Percentiles rank a stretch among this genome's conserved stretches.
Evolutionary conservation across 2,113 vertebrate genomes (phyloP).

Genomic region (Entomyzon cyanotis): DNA sequence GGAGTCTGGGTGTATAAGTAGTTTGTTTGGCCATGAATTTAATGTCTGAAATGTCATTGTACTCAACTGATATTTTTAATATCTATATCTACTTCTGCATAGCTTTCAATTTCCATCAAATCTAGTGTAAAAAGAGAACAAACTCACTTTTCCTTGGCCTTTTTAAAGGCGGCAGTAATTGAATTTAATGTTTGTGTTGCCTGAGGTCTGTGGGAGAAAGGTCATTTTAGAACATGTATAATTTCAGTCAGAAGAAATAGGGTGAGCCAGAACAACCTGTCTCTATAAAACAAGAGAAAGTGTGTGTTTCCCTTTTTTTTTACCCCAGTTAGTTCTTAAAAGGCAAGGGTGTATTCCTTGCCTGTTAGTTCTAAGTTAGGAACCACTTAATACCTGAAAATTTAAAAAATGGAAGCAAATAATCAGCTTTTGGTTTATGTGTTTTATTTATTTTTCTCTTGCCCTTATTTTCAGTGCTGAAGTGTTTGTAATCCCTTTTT

Average conservation of each 20-base stretch:
- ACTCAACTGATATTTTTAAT: background rate
- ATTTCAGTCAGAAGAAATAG: background rate
- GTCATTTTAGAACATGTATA: background rate
- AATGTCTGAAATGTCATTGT: background rate
- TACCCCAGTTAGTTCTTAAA: background rate
- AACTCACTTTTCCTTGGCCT: background rate
- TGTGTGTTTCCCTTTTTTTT: background rate
- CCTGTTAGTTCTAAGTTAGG: background rate
- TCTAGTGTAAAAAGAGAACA: background rate
- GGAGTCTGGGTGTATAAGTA: background rate
- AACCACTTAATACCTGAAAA: background rate
- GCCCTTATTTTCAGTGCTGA: background rate
- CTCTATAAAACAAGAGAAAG: background rate
- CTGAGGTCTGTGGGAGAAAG: background rate
- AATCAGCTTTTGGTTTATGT: background rate
- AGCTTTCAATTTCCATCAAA: background rate
- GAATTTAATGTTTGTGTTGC: background rate
- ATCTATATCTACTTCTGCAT: rapidly evolving
- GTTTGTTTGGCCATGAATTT: background rate
- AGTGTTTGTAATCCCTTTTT: background rate
- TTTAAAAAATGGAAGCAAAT: background rate
- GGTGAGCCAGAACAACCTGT: background rate
- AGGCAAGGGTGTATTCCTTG: background rate
- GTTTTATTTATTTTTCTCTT: background rate
- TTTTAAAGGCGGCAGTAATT: background rate